phyloP scores from a whole-genome alignment of 2,888 invertebrate genomes.

The Heliconius charithonia region DNA sequence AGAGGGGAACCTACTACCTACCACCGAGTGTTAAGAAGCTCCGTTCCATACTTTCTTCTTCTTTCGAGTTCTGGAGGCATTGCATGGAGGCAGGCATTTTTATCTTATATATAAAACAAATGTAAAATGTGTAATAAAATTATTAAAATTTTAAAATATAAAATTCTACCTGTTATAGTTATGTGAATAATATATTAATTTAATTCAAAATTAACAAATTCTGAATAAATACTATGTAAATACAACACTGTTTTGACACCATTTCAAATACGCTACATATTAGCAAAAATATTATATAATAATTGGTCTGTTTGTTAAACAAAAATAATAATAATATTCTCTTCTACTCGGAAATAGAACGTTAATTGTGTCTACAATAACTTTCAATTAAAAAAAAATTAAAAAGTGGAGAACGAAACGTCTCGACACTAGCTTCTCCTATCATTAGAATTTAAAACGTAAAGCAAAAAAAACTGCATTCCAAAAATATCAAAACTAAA shows the following conservation, averaged over 20 bases:
- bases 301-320: not conserved
- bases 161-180: not conserved
- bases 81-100: too few relatives aligned
- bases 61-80: too few relatives aligned
- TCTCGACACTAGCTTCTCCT: too few relatives aligned
- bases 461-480: not conserved
- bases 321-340: too few relatives aligned
- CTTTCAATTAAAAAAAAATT: not conserved
- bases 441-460: too few relatives aligned
- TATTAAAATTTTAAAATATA: not conserved
- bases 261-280: too few relatives aligned
- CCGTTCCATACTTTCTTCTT: too few relatives aligned
- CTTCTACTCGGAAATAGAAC: not conserved
- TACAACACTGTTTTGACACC: not conserved
- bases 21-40: too few relatives aligned
- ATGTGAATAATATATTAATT: not conserved
- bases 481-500: not conserved
- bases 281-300: not conserved
- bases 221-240: not conserved
- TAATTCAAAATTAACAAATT: not conserved
- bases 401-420: too few relatives aligned
- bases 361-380: not conserved
- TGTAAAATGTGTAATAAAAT: too few relatives aligned
- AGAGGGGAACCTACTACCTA: too few relatives aligned
- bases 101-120: too few relatives aligned